Conservation (phyloP, 2,888 invertebrate species). For the Drosophila niveifrons region DNA sequence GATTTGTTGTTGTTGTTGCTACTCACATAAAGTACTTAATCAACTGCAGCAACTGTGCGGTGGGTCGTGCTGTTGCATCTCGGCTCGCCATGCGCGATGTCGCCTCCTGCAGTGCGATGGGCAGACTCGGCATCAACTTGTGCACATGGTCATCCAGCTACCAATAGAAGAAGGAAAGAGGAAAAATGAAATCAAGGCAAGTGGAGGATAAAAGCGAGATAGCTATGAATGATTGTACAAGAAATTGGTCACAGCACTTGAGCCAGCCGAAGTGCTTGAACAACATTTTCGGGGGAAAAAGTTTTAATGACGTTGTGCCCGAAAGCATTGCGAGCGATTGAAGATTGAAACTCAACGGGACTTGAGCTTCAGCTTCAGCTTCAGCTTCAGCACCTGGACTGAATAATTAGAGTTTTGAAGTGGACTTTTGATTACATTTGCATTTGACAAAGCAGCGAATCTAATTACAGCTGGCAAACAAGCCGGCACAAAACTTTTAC, state of each 20-base stretch:
- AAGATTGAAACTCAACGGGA: constrained; percentile 1
- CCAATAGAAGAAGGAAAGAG: background rate
- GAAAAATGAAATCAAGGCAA: constrained; percentile 2
- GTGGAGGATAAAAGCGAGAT: background rate
- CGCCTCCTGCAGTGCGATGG: constrained; percentile 94
- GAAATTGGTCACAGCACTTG: constrained; percentile 56
- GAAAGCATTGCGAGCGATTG: constrained; percentile 16
- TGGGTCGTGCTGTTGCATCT: constrained; percentile 94
- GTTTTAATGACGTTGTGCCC: constrained; percentile 60
- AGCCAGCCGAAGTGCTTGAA: constrained; percentile 9
- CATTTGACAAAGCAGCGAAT: constrained; percentile 77
- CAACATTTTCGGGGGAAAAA: constrained; percentile 29
- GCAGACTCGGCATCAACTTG: constrained; percentile 92
- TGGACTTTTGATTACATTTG: constrained; percentile 83
- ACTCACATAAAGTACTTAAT: constrained; percentile 96
- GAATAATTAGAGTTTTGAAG: constrained; percentile 82
- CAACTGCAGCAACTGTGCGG: constrained; percentile 95
- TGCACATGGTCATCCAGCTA: constrained; percentile 94
- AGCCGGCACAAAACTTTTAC: constrained; percentile 55
- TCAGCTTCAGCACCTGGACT: constrained; percentile 65
- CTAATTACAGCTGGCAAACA: constrained; percentile 79
- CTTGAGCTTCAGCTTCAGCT: background rate
- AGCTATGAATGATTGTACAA: constrained; percentile 17
- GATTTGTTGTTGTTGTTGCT: constrained; percentile 20
- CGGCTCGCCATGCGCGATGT: constrained; percentile 92